These are phyloP conservation scores for Ernsta delagoae DNA, from an alignment of 2,888 invertebrate species.

Conservation along the genomic window DNA sequence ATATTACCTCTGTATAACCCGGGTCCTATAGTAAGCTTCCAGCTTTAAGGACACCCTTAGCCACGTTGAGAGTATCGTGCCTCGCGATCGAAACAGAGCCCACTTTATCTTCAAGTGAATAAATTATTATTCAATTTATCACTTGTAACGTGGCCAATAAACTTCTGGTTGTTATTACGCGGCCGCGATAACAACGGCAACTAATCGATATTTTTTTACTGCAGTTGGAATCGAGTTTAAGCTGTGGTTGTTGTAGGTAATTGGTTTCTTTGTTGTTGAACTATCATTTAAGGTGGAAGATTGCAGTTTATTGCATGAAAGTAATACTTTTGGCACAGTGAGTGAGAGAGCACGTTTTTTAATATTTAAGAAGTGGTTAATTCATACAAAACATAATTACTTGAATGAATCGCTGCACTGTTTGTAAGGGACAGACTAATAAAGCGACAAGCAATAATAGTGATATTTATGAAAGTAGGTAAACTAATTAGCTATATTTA, in stretches of 20 bases:
- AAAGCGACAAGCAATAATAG: no score
- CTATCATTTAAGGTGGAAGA: neutral
- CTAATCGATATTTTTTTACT: constrained; percentile 61
- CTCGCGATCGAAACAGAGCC: constrained; percentile 56
- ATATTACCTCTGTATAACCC: no score
- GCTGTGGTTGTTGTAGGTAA: neutral
- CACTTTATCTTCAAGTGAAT: constrained; percentile 71
- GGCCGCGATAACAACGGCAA: constrained; percentile 63
- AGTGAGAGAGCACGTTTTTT: no score
- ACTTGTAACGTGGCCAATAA: constrained; percentile 70
- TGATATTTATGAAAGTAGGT: no score
- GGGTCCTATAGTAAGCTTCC: no score
- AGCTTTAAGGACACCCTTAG: constrained; percentile 48
- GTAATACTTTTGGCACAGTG: no score
- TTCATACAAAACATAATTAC: no score
- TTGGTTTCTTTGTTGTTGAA: neutral
- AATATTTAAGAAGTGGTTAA: no score
- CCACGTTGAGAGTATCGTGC: constrained; percentile 66
- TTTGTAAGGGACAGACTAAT: no score
- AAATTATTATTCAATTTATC: constrained; percentile 84
- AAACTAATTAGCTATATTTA: no score
- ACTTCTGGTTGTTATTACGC: constrained; percentile 80
- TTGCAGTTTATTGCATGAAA: no score
- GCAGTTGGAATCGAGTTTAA: constrained; percentile 24
- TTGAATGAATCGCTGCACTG: no score